Conservation (phyloP, 2,797 vertebrate genomes). For the Alosa sapidissima region DNA sequence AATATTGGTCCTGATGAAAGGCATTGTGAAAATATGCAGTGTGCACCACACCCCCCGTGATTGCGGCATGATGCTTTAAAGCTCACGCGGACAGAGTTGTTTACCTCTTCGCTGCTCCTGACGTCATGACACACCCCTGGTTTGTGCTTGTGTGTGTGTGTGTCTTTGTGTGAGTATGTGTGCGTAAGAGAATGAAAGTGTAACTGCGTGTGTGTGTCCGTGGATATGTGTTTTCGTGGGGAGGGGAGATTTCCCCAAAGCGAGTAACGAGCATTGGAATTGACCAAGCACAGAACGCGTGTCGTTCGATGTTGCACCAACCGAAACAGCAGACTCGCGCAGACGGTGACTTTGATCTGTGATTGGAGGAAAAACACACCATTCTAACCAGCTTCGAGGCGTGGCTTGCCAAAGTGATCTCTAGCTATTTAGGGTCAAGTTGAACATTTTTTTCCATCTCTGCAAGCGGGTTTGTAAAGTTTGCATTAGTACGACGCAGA, state of each 20-base stretch:
- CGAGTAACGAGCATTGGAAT: conserved; percentile 57
- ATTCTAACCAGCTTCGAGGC: conserved; percentile 67
- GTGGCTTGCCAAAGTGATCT: conserved; percentile 76
- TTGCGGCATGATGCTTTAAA: conserved; percentile 64
- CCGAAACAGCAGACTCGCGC: conserved; percentile 46
- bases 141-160: conserved; percentile 58
- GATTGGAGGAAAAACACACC: conserved; percentile 65
- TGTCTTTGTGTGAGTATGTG: conserved; percentile 57
- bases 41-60: conserved; percentile 19
- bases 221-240: conserved; percentile 57
- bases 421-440: conserved; percentile 74
- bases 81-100: conserved; percentile 83
- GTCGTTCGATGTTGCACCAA: conserved; percentile 61
- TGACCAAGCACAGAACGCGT: conserved; percentile 56
- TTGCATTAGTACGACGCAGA: conserved; percentile 33
- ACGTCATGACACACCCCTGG: conserved; percentile 84
- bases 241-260: conserved; percentile 55
- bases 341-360: conserved; percentile 63
- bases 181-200: conserved; percentile 38
- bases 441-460: conserved; percentile 66
- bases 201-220: conserved; percentile 43
- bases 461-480: conserved; percentile 57
- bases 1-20: conserved; percentile 22
- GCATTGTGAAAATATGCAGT: conserved; percentile 21
- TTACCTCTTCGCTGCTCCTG: conserved; percentile 81